Evolutionary conservation across 2,797 vertebrate genomes (phyloP), one percentile per base, ranked within the genome.

Genomic region (Phoebastria nigripes): DNA sequence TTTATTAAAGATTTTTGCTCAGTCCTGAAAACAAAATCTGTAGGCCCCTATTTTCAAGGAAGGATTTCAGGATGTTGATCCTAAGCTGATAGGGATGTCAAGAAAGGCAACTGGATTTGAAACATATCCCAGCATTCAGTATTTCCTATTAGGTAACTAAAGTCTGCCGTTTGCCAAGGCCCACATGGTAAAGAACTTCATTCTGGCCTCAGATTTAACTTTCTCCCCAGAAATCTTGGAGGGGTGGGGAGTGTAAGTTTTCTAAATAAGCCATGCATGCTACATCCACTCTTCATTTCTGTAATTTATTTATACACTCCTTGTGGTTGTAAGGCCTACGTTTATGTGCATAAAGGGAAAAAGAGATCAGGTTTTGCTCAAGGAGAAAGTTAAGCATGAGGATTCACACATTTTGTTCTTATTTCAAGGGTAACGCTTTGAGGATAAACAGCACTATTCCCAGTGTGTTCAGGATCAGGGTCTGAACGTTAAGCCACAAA

Each of bases 391-490:
- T 47, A n/a, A 52, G 7, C 9, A 11, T 8, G 3, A 17, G 69
- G 7, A 9, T 44, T n/a, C 37, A 35, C 5, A 37, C 1, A 44
- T 47, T 59, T 63, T 47, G 1, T 33, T 71, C 14, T 44, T 74
- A 31, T 62, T 85, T 66, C 11, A 31, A 15, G 20, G 8, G 1
- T 58, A 63, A 35, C 0, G 2, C 2, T 79, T 56, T 72, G 35
- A 74, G 21, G 28, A 52, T 55, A 33, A 56, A 35, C 35, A 19
- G 2, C 37, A 49, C 6, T 9, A 25, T 82, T 70, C 6, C 12
- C 17, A 51, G 3, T 0, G 0, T 15, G 12, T 46, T 76, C 16
- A 55, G 37, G 39, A 42, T 37, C 15, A 6, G 2, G 2, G 1
- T 29, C 5, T 37, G 4, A 63, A 78, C 22, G 14, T 26, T 51